Conservation (phyloP, 35 echinoderm and acorn worm species). For the Apostichopus japonicus region DNA sequence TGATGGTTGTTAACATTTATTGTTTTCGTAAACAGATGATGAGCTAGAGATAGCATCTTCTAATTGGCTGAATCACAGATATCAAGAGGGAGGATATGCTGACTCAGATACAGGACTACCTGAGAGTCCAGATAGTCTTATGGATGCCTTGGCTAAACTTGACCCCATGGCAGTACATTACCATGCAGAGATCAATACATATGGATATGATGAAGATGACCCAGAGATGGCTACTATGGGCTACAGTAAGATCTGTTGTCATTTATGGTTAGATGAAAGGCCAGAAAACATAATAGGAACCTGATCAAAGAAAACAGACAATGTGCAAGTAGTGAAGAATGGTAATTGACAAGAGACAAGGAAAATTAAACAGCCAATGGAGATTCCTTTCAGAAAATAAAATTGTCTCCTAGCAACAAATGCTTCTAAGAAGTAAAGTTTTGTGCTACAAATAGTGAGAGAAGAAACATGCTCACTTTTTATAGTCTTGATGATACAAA, state of each 20-base stretch:
- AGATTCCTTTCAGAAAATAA: no score
- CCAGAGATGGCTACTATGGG: constrained; percentile 62
- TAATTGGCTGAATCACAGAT: constrained; percentile 35
- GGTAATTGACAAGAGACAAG: no score
- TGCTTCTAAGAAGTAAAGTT: no score
- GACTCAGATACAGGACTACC: constrained; percentile 52
- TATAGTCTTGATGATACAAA: no score
- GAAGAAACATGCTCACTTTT: no score
- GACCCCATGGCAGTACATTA: constrained; percentile 58
- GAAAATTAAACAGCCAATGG: no score
- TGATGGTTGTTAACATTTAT: background rate
- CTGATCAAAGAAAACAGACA: no score
- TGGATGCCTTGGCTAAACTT: constrained; percentile 32
- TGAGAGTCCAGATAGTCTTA: constrained; percentile 27
- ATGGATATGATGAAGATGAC: constrained; percentile 48
- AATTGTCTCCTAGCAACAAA: no score
- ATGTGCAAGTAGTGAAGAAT: no score
- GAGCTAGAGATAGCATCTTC: constrained; percentile 40
- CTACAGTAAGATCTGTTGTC: constrained; percentile 43
- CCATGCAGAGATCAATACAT: constrained; percentile 57
- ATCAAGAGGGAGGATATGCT: background rate
- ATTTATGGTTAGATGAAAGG: no score
- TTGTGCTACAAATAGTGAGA: no score
- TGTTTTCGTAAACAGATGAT: background rate
- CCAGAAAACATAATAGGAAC: no score